Conservation (phyloP, 2,888 invertebrate species). For the Hydrotaea cyrtoneurina region DNA sequence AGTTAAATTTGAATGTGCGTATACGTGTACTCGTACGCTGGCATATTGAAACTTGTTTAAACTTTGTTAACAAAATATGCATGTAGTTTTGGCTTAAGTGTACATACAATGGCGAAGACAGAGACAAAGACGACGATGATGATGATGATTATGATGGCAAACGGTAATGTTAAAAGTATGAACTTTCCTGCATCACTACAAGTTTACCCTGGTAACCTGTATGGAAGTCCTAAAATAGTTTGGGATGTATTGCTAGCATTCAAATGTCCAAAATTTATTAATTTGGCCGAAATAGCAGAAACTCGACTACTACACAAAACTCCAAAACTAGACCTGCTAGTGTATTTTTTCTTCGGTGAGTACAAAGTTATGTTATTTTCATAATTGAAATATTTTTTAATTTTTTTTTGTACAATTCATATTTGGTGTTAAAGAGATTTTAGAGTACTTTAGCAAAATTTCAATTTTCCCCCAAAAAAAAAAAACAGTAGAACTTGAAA, state of each 20-base stretch:
- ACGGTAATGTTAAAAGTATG: neutral
- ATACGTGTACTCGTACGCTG: neutral
- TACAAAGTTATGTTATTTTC: too few relatives aligned
- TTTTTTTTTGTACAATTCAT: too few relatives aligned
- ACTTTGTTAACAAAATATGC: slow-evolving; percentile 38
- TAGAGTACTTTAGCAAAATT: too few relatives aligned
- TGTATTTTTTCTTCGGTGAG: too few relatives aligned
- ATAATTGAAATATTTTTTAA: too few relatives aligned
- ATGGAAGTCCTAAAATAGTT: neutral
- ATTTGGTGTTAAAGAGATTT: too few relatives aligned
- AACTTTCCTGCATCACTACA: neutral
- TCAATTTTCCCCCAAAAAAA: too few relatives aligned
- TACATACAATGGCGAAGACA: slow-evolving; percentile 3
- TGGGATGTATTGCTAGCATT: neutral
- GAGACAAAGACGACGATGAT: neutral
- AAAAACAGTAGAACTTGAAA: too few relatives aligned
- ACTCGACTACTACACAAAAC: too few relatives aligned
- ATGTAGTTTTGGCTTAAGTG: slow-evolving; percentile 10
- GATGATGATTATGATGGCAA: slow-evolving; percentile 1
- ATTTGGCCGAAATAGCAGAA: too few relatives aligned
- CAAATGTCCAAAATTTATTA: neutral
- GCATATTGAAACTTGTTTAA: slow-evolving; percentile 29
- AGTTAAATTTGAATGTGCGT: neutral
- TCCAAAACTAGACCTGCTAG: too few relatives aligned
- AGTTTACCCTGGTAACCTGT: slow-evolving; percentile 13